Evolutionary conservation across 2,888 invertebrate genomes (phyloP).

Genomic region (Cheiracanthium punctorium): DNA sequence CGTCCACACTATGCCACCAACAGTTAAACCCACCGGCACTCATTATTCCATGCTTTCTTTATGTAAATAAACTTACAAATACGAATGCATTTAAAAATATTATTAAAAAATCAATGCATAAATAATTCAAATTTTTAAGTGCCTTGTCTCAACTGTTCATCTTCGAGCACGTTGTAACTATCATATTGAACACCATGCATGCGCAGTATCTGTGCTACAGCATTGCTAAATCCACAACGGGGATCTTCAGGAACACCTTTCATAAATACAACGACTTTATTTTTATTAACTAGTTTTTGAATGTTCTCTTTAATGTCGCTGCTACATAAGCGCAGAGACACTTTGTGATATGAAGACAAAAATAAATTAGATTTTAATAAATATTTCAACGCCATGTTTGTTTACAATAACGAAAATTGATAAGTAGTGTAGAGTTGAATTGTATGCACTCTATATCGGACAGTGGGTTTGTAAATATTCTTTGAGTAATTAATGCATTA

Average conservation of each 20-base stretch:
- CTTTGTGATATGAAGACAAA: not conserved
- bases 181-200: constrained; percentile 96
- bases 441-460: not conserved
- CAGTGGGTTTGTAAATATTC: no score
- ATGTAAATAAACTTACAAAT: no score
- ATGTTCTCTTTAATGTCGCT: constrained; percentile 73
- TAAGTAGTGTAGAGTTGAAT: constrained; percentile 1
- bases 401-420: not conserved
- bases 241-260: constrained; percentile 95
- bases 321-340: constrained; percentile 12
- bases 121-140: no score
- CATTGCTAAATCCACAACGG: constrained; percentile 98
- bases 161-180: constrained; percentile 91
- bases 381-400: constrained; percentile 38
- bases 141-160: constrained; percentile 93
- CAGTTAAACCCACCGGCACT: no score
- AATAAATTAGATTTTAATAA: not conserved
- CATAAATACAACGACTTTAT: constrained; percentile 98
- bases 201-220: constrained; percentile 94
- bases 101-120: no score
- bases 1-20: no score
- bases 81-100: no score
- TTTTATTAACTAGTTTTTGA: constrained; percentile 81
- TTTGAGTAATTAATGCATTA: no score
- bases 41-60: no score